These are phyloP conservation scores for Embiotoca jacksoni DNA, from an alignment of 2,113 vertebrate genomes.

Conservation along the genomic window DNA sequence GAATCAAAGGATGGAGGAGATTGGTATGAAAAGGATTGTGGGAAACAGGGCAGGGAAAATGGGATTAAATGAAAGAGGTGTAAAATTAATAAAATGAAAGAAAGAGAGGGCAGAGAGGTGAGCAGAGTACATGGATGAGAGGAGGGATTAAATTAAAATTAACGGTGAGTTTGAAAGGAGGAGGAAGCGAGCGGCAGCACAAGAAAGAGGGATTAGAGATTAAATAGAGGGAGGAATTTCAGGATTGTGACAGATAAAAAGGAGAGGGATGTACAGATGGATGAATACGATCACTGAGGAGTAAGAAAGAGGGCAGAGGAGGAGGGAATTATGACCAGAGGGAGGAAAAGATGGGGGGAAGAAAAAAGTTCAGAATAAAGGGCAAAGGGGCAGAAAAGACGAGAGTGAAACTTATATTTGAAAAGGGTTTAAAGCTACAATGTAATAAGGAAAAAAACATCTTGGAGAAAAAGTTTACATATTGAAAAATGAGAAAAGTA, in stretches of 20 bases:
- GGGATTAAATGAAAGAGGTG: constrained; percentile 65
- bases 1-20: constrained; percentile 3
- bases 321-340: too few relatives aligned
- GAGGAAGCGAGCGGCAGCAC: constrained; percentile 33
- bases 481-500: too few relatives aligned
- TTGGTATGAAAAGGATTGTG: constrained; percentile 46
- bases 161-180: constrained; percentile 37
- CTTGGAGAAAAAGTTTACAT: too few relatives aligned
- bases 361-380: too few relatives aligned
- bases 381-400: too few relatives aligned
- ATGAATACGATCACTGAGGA: neutral
- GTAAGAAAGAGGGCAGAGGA: too few relatives aligned
- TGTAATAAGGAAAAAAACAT: too few relatives aligned
- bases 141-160: constrained; percentile 53
- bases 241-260: constrained; percentile 31
- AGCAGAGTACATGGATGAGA: constrained; percentile 36
- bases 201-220: constrained; percentile 53
- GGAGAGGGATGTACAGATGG: constrained; percentile 8
- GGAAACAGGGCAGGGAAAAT: constrained; percentile 42
- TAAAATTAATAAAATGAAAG: constrained; percentile 45
- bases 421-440: too few relatives aligned
- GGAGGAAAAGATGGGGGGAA: neutral
- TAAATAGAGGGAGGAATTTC: constrained; percentile 41
- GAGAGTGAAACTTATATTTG: too few relatives aligned
- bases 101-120: constrained; percentile 14